Conservation (phyloP, 2,888 invertebrate genomes). For the Petrolisthes cinctipes region DNA sequence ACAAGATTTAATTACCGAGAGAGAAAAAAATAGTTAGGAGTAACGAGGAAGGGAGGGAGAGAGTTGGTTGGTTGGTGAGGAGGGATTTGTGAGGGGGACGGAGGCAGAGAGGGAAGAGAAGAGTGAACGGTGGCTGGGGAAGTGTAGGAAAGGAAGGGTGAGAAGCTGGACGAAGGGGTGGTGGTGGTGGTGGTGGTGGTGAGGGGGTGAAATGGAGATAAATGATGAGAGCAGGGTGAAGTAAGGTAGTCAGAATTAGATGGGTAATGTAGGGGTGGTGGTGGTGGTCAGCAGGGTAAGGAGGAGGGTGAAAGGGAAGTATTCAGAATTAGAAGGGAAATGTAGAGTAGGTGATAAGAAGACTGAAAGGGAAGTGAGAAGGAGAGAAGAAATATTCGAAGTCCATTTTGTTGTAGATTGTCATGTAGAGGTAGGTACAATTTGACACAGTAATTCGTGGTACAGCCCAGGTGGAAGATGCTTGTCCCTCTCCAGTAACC, state of each 20-base stretch:
- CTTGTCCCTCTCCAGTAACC: too few relatives aligned
- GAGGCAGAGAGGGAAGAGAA: too few relatives aligned
- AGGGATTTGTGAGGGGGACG: too few relatives aligned
- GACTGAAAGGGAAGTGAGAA: not conserved
- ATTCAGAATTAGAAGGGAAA: not conserved
- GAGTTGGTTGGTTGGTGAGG: too few relatives aligned
- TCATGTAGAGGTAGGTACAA: too few relatives aligned
- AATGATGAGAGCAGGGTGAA: not conserved
- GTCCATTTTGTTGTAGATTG: too few relatives aligned
- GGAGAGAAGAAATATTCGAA: too few relatives aligned
- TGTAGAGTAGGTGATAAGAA: not conserved
- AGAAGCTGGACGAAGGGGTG: not conserved
- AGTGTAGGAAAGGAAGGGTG: not conserved
- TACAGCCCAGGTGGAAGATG: too few relatives aligned
- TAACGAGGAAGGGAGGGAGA: not conserved
- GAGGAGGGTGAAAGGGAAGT: constrained; percentile 2
- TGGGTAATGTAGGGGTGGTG: not conserved
- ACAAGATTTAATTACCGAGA: not conserved
- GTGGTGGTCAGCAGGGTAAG: not conserved
- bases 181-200: not conserved
- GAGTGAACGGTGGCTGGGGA: too few relatives aligned
- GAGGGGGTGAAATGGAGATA: constrained; percentile 1
- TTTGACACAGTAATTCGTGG: too few relatives aligned
- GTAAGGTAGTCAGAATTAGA: not conserved
- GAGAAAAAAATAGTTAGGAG: too few relatives aligned